phyloP scores from a whole-genome alignment of 2,888 invertebrate genomes.

The Caenorhabditis drosophilae region DNA sequence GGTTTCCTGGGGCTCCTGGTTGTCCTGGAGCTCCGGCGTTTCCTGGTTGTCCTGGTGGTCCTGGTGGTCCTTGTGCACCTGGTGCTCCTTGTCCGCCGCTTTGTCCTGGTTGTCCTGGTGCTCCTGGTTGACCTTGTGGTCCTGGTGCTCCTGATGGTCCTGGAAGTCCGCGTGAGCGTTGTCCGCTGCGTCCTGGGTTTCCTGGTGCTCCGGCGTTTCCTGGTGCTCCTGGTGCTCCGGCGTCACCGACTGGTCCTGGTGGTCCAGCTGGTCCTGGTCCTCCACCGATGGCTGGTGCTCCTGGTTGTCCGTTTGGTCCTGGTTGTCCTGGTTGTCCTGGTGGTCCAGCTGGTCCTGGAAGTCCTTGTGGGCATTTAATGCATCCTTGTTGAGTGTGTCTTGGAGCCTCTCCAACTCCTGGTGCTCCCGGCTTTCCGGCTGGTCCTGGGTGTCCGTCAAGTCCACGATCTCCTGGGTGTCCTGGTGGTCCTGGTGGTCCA shows the following conservation, averaged over 20 bases:
- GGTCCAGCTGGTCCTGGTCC: constrained; percentile 36
- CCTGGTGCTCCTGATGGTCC: constrained; percentile 40
- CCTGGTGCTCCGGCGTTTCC: constrained; percentile 41
- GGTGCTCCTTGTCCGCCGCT: constrained; percentile 35
- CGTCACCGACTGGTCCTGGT: constrained; percentile 37
- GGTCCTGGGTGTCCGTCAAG: constrained; percentile 37
- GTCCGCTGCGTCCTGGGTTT: constrained; percentile 27
- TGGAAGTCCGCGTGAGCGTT: constrained; percentile 33
- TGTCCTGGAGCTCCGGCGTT: constrained; percentile 40
- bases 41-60: constrained; percentile 40
- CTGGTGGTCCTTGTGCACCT: constrained; percentile 28
- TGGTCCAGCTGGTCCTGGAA: constrained; percentile 33
- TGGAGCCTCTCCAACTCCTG: constrained; percentile 27
- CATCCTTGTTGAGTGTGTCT: constrained; percentile 17
- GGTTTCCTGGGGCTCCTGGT: constrained; percentile 36
- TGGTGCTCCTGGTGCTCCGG: constrained; percentile 35
- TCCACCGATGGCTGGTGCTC: constrained; percentile 31
- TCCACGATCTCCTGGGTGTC: constrained; percentile 42
- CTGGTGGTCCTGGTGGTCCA: constrained; percentile 53
- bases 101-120: constrained; percentile 35
- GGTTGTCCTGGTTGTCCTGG: constrained; percentile 36
- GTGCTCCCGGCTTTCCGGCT: constrained; percentile 34
- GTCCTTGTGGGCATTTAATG: constrained; percentile 35
- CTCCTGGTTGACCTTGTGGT: constrained; percentile 33
- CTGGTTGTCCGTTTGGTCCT: constrained; percentile 37